Conservation (phyloP, 2,113 vertebrate species). For the Heterochromis multidens region DNA sequence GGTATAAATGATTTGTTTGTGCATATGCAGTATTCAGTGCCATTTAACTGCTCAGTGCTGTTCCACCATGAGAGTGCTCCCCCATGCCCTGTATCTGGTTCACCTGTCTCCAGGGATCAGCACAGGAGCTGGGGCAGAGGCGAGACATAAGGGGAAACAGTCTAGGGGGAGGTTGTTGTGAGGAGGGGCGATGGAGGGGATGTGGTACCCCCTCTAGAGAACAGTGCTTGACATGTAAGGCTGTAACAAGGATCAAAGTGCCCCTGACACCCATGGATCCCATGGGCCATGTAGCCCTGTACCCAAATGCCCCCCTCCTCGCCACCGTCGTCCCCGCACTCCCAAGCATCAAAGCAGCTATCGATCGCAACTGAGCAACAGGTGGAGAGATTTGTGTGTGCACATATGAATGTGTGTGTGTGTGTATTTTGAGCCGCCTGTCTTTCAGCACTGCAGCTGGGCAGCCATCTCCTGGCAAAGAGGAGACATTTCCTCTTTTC, state of each 20-base stretch:
- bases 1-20: not conserved
- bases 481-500: conserved; percentile 57
- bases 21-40: not conserved
- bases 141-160: not conserved
- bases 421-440: not conserved
- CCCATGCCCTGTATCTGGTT: conserved; percentile 38
- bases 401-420: not conserved
- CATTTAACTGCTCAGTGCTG: conserved; percentile 1
- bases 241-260: conserved; percentile 78
- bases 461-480: conserved; percentile 25
- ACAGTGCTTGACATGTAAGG: conserved; percentile 47
- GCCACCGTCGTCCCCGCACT: conserved; percentile 17
- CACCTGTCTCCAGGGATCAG: conserved; percentile 61
- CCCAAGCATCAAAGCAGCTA: conserved; percentile 70
- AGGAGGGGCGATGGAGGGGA: not conserved
- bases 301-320: conserved; percentile 32
- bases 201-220: conserved; percentile 26
- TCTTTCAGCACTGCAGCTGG: conserved; percentile 61
- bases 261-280: conserved; percentile 47
- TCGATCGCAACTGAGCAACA: conserved; percentile 69
- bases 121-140: conserved; percentile 7
- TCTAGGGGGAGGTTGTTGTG: not conserved
- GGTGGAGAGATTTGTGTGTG: conserved; percentile 43
- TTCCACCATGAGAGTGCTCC: conserved; percentile 7
- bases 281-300: conserved; percentile 34